Base-by-base conservation (phyloP, 2,113 vertebrate genomes). In the Cariama cristata region DNA sequence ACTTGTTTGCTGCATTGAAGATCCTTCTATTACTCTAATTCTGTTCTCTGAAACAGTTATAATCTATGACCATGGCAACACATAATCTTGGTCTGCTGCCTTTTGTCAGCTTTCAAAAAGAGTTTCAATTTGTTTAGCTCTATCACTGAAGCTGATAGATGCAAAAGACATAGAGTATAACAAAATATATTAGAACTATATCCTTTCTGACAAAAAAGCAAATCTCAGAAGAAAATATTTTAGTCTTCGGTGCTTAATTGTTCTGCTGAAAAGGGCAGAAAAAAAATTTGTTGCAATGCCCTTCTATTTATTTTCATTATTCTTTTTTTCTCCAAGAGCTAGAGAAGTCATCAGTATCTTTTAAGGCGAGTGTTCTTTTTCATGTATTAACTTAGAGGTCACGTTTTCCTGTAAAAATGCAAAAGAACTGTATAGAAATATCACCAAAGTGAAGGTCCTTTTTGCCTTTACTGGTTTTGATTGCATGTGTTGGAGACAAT, bases 231-330 rank as follows among this genome's bases (percentile, higher is more conserved):
- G 4, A 68, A 33, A 27, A 8, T 1, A 2, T 55, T 59, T 67
- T 53, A 42, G 5, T 16, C 15, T 68, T 83, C 40, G 32, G 7
- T 33, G 24, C 3, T 73, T 80, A 83, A 80, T 22, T 77, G 7
- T 59, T 66, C 40, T 73, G 11, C 23, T 53, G 45, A 56, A 66
- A 72, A 86, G 79, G 7, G 0, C 8, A 94, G 27, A 45, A 66
- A 40, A 62, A 52, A 5, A 1, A 49, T 56, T 14, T 72, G 0
- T 71, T 71, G 23, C 14, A 53, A 38, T 38, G 4, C 0, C 2
- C 5, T 81, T 62, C 40, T 77, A 19, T 47, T 84, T 62, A 58
- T 58, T 71, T 79, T 72, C 50, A 32, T 75, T 49, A 72, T 40
- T 55, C 3, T 18, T 1, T 24, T 60, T 92, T 84, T 50, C 11